Conservation (phyloP, 2,797 vertebrate genomes). For the Lophotriccus pileatus region DNA sequence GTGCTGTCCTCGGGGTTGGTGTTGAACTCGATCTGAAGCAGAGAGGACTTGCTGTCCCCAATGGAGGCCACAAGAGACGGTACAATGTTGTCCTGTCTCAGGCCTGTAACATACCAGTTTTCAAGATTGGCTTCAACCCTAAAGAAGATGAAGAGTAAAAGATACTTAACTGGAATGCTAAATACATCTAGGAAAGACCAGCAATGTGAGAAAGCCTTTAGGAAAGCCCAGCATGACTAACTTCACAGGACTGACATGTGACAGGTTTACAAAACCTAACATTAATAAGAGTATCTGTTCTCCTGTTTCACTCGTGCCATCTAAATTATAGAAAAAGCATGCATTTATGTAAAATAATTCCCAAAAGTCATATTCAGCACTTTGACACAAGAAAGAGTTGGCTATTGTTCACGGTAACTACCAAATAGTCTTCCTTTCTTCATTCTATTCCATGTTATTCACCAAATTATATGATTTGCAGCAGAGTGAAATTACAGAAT, state of each 20-base stretch:
- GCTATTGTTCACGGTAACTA: neutral
- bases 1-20: conserved; percentile 83
- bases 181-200: neutral
- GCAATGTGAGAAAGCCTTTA: neutral
- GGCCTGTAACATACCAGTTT: conserved; percentile 92
- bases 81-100: conserved; percentile 81
- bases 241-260: neutral
- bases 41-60: conserved; percentile 82
- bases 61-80: conserved; percentile 92
- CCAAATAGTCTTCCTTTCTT: neutral
- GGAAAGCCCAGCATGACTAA: neutral
- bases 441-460: neutral
- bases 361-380: neutral
- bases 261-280: neutral
- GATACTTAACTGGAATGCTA: neutral
- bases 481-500: neutral
- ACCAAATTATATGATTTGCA: neutral
- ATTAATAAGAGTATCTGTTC: neutral
- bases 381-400: neutral
- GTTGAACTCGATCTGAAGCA: conserved; percentile 87
- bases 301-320: neutral
- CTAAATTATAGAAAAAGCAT: neutral
- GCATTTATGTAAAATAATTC: neutral
- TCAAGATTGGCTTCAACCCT: conserved; percentile 89
- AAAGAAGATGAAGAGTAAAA: neutral